Evolutionary conservation across 2,113 vertebrate species (phyloP), one percentile per base, ranked within the genome.

Genomic region (Zosterops lateralis): DNA sequence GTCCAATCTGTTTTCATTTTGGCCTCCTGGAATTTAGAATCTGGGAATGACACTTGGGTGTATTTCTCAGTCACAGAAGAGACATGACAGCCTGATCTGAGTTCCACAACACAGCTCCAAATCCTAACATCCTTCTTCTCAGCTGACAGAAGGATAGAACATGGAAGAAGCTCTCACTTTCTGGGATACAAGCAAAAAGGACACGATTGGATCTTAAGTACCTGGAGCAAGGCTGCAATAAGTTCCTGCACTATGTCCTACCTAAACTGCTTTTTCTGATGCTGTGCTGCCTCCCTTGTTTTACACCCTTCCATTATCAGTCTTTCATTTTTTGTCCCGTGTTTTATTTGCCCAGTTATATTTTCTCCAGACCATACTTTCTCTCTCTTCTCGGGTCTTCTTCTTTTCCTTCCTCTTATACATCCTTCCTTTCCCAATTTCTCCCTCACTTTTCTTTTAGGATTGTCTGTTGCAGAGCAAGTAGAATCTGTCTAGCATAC

Each of bases 21-120:
- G 68, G 42, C n/a, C 73, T 84, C 48, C 26, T 73, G 1, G 5
- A 87, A 58, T 61, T 91, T 42, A 82, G 54, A 66, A 82, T 61
- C 65, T 89, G 70, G 47, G 70, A 86, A 71, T 38, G 86, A 84
- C 53, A 64, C 36, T 68, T 75, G 40, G 28, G 42, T 92, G 70
- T 64, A 36, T 31, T 81, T 84, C 66, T 89, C 66, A 47, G 40
- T 47, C 61, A 87, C 14, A 53, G n/a, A 78, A 78, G 65, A 10
- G 57, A 80, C 31, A 7, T 3, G 9, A 86, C 0, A 0, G 57
- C 68, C 86, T 61, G 19, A 56, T 75, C 45, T 8, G 51, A 75
- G 56, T 79, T 84, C 34, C 50, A 65, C 24, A 45, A 19, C 36
- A 53, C 29, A 71, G 40, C 40, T 92, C 57, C 29, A 45, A 87